Conservation (phyloP, 2,888 invertebrate genomes). For the Amblyjoppa fuscipennis region DNA sequence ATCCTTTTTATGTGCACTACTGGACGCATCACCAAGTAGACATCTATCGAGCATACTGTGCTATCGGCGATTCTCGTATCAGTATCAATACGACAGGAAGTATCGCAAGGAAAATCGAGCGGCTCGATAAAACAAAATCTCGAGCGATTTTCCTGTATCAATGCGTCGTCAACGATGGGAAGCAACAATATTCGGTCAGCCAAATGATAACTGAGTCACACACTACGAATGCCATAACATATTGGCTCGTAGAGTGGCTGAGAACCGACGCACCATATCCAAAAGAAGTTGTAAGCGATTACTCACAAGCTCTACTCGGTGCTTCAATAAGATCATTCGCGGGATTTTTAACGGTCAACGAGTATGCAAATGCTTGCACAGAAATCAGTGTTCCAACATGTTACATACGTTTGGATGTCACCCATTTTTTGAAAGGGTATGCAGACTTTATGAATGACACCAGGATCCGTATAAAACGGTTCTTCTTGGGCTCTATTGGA, state of each 20-base stretch:
- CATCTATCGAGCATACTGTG: conserved; percentile 12
- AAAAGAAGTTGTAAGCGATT: conserved; percentile 10
- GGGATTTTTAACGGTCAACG: conserved; percentile 12
- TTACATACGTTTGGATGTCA: conserved; percentile 8
- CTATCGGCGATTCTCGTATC: background rate
- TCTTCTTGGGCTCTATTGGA: conserved; percentile 4
- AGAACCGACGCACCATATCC: background rate
- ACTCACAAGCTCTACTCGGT: conserved; percentile 1
- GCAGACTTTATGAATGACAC: conserved; percentile 5
- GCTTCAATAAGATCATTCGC: conserved; percentile 6
- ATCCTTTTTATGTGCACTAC: conserved; percentile 9
- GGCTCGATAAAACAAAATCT: background rate
- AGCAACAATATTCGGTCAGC: background rate
- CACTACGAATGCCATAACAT: background rate
- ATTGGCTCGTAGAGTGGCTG: conserved; percentile 17
- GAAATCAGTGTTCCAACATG: conserved; percentile 5
- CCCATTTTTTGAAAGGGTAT: background rate
- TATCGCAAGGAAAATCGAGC: background rate
- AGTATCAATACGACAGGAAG: background rate
- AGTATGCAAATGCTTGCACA: conserved; percentile 10
- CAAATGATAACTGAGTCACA: conserved; percentile 19
- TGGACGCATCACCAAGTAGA: conserved; percentile 24
- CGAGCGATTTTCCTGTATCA: background rate
- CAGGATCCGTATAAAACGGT: conserved; percentile 15
- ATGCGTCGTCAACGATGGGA: background rate